A percentile compares a stretch with the other conserved stretches of the same genome.
Evolutionary conservation across 2,888 invertebrate genomes (phyloP).

Genomic region (Pristionchus arcanus): DNA sequence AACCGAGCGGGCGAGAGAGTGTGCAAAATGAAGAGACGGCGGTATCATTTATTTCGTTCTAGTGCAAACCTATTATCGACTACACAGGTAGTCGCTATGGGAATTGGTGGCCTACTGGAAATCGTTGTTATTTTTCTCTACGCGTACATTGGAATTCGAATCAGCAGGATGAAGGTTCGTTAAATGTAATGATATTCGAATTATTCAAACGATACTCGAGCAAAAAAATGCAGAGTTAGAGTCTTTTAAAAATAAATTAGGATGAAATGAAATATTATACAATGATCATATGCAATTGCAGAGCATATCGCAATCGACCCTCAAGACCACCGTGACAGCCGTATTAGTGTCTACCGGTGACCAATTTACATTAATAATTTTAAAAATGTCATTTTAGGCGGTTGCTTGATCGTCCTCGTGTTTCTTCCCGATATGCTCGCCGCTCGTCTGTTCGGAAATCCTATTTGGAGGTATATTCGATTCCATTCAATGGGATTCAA

Average conservation of each 20-base stretch:
- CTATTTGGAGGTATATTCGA: background rate
- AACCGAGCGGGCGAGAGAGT: too few relatives aligned
- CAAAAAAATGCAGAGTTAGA: too few relatives aligned
- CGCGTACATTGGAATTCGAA: background rate
- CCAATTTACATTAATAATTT: too few relatives aligned
- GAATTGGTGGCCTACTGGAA: background rate
- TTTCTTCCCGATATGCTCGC: background rate
- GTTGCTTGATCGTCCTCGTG: background rate
- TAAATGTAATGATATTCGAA: background rate
- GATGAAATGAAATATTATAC: too few relatives aligned
- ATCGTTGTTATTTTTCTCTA: background rate
- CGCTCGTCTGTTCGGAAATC: background rate
- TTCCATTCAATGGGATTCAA: too few relatives aligned
- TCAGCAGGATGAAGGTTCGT: background rate
- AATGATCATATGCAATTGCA: too few relatives aligned
- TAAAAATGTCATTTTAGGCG: background rate
- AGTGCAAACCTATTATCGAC: too few relatives aligned
- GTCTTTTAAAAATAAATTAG: too few relatives aligned
- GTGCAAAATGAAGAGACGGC: too few relatives aligned
- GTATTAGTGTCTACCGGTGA: background rate
- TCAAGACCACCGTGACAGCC: background rate
- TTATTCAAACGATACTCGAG: background rate
- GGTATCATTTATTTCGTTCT: too few relatives aligned
- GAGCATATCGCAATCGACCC: too few relatives aligned
- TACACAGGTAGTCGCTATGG: slow-evolving; percentile 1